Conservation (phyloP, 2,797 vertebrate genomes). For the Tragopan temminckii region DNA sequence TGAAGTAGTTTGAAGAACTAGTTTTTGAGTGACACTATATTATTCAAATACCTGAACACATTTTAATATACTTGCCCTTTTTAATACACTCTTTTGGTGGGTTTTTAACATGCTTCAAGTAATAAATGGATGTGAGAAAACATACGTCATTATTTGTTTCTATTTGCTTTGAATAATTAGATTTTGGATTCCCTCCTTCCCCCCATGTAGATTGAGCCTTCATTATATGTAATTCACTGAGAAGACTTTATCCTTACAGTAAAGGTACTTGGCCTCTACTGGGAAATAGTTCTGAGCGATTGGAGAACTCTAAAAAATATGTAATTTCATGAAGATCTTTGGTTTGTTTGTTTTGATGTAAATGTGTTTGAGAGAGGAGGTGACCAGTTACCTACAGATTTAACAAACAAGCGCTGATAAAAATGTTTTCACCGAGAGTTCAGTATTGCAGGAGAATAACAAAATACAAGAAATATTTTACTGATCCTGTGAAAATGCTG, state of each 20-base stretch:
- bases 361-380: background rate
- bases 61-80: background rate
- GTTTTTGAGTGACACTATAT: background rate
- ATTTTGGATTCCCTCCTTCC: background rate
- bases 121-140: background rate
- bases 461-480: background rate
- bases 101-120: background rate
- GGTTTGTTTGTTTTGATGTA: background rate
- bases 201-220: background rate
- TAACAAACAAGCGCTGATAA: background rate
- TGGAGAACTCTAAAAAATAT: background rate
- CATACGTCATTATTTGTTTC: background rate
- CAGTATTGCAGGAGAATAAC: background rate
- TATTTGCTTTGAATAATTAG: background rate
- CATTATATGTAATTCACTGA: background rate
- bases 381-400: background rate
- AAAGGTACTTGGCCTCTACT: background rate
- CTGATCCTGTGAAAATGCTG: background rate
- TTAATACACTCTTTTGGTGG: background rate
- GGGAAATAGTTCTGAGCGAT: background rate
- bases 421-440: background rate
- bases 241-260: background rate
- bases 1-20: background rate
- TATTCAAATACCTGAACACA: background rate
- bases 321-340: background rate